Conservation (phyloP, 1,140 invertebrate species). For the Drosophila varians region DNA sequence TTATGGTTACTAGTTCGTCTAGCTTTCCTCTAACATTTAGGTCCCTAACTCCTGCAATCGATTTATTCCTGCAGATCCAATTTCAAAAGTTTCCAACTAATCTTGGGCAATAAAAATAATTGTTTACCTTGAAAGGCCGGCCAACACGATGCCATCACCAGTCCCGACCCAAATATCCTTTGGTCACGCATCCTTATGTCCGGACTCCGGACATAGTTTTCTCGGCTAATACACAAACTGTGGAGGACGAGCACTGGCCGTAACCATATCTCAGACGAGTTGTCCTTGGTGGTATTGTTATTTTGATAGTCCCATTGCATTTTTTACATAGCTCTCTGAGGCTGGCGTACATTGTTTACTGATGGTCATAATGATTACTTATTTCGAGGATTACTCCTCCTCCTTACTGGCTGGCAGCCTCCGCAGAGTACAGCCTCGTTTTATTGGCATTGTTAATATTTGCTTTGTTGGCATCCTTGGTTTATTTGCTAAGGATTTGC, state of each 20-base stretch:
- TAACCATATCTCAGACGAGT: conserved; percentile 57
- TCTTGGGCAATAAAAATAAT: conserved; percentile 26
- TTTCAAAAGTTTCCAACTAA: conserved; percentile 3
- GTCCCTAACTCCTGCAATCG: not conserved
- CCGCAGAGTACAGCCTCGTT: conserved; percentile 30
- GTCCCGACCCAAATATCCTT: conserved; percentile 36
- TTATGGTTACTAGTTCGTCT: no score
- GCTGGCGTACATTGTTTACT: conserved; percentile 53
- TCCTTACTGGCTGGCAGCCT: conserved; percentile 34
- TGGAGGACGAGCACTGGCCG: conserved; percentile 6
- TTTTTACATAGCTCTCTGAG: conserved; percentile 69
- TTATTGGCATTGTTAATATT: conserved; percentile 80
- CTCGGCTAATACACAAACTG: conserved; percentile 49
- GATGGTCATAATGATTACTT: conserved; percentile 77
- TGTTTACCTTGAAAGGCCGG: conserved; percentile 10
- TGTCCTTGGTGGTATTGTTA: conserved; percentile 58
- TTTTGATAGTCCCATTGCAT: conserved; percentile 74
- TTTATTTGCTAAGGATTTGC: conserved; percentile 69
- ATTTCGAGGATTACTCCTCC: conserved; percentile 72
- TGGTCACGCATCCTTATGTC: conserved; percentile 33
- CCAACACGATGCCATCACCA: conserved; percentile 37
- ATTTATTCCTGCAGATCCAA: not conserved
- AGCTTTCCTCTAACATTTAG: no score
- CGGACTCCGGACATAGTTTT: conserved; percentile 54
- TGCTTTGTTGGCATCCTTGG: conserved; percentile 56